These are phyloP conservation scores for Periophthalmus magnuspinnatus DNA, from an alignment of 2,797 vertebrate genomes.

Conservation along the genomic window DNA sequence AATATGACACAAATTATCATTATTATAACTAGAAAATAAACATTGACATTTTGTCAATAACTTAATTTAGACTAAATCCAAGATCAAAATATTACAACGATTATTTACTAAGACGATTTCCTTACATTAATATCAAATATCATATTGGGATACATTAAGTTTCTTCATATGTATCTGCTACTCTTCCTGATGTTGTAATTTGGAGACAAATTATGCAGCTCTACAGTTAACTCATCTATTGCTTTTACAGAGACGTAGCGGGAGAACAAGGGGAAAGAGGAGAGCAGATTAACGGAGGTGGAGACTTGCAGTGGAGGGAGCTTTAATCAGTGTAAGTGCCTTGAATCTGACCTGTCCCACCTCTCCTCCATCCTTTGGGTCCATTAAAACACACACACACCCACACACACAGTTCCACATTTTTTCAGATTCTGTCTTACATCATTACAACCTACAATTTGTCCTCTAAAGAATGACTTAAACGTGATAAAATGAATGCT, in stretches of 20 bases:
- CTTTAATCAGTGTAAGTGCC: slow-evolving; percentile 65
- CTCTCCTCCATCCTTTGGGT: slow-evolving; percentile 39
- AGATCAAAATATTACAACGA: too few relatives aligned
- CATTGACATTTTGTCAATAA: too few relatives aligned
- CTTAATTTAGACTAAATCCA: too few relatives aligned
- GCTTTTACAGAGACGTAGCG: background rate
- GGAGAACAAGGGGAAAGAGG: background rate
- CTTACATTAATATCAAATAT: background rate
- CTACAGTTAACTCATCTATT: background rate
- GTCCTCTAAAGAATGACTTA: background rate
- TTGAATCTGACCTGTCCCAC: slow-evolving; percentile 45
- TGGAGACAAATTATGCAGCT: background rate
- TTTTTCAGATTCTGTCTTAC: background rate
- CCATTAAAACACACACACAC: slow-evolving; percentile 34
- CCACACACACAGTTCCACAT: slow-evolving; percentile 1
- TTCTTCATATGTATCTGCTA: too few relatives aligned
- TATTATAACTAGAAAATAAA: too few relatives aligned
- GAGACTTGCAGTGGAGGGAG: slow-evolving; percentile 40
- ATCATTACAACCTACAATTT: slow-evolving; percentile 7
- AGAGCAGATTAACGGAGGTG: slow-evolving; percentile 6
- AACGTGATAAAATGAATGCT: background rate
- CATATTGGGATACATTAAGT: background rate
- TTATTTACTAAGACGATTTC: too few relatives aligned
- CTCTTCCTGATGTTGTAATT: background rate
- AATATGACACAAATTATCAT: background rate